phyloP scores from a whole-genome alignment of 2,797 vertebrate genomes.

The Brachyalestes nurse region DNA sequence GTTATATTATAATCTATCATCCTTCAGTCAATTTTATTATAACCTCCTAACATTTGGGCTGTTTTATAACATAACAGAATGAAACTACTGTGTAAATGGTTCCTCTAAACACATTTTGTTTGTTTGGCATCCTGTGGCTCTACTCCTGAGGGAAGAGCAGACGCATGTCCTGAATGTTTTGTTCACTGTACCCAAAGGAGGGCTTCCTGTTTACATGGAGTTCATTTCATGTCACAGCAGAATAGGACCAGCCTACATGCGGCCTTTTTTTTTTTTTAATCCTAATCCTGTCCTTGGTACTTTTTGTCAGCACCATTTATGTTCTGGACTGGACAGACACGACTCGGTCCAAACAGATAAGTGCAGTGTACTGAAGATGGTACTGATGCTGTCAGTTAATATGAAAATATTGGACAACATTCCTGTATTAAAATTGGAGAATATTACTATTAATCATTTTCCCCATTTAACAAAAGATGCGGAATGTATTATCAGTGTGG shows the following conservation, averaged over 20 bases:
- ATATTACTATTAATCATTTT: too few species aligned
- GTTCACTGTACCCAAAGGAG: constrained; percentile 51
- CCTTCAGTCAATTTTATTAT: too few species aligned
- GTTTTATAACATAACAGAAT: too few species aligned
- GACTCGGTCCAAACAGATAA: background rate
- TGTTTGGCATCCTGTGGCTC: background rate
- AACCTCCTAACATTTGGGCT: too few species aligned
- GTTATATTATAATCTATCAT: background rate
- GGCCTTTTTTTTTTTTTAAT: background rate
- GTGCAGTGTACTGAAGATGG: background rate
- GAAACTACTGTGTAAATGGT: too few species aligned
- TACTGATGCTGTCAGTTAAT: background rate
- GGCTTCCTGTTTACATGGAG: constrained; percentile 74
- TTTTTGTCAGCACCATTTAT: constrained; percentile 1
- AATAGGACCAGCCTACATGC: background rate
- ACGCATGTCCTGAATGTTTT: constrained; percentile 59
- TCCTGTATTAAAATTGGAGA: too few species aligned
- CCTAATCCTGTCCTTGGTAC: background rate
- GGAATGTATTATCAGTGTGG: too few species aligned
- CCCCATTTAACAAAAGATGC: too few species aligned
- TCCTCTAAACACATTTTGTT: background rate
- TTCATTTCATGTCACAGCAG: constrained; percentile 53
- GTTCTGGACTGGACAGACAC: constrained; percentile 21
- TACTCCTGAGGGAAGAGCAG: constrained; percentile 25
- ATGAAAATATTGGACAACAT: background rate